Evolutionary conservation across 2,888 invertebrate species (phyloP), one percentile per base, ranked within the genome.

Genomic region (Panorpa germanica): DNA sequence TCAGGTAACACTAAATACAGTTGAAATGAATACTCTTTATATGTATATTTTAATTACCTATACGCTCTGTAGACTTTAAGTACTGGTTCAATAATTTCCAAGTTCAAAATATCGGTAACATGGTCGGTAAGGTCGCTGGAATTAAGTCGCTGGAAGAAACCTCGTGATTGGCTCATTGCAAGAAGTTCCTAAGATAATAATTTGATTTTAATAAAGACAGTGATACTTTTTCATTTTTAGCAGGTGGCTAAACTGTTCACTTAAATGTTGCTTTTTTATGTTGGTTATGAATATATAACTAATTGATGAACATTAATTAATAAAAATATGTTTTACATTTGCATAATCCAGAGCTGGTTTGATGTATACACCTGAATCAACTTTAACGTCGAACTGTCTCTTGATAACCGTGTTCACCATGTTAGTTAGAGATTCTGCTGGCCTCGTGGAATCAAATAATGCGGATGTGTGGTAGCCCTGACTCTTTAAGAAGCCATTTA

Each of bases 21-120:
- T n/a, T n/a, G n/a, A n/a, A n/a, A n/a, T n/a, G n/a, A n/a, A n/a
- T n/a, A n/a, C n/a, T n/a, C n/a, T n/a, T n/a, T n/a, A n/a, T n/a
- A n/a, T n/a, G n/a, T n/a, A n/a, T n/a, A n/a, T n/a, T n/a, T n/a
- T n/a, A n/a, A n/a, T n/a, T n/a, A n/a, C n/a, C n/a, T 67, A 55
- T 76, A 82, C 2, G 80, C 82, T 28, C 83, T 57, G 58, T 80
- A 77, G 9, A 81, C 76, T 48, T 80, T 64, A n/a, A 81, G 63
- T 15, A 82, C 64, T 1, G 82, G 82, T 46, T 80, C 78, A 29
- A 83, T 76, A 34, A 83, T 65, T 53, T 83, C 82, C 44, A 81
- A 54, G 51, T 83, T 83, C 28, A 85, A 63, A 2, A 77, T 73
- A 45, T 82, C 77, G 1, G 80, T 76, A 35, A 85, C 50, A 41